Conservation (phyloP, 2,797 vertebrate genomes). For the Tauraco hartlaubi region DNA sequence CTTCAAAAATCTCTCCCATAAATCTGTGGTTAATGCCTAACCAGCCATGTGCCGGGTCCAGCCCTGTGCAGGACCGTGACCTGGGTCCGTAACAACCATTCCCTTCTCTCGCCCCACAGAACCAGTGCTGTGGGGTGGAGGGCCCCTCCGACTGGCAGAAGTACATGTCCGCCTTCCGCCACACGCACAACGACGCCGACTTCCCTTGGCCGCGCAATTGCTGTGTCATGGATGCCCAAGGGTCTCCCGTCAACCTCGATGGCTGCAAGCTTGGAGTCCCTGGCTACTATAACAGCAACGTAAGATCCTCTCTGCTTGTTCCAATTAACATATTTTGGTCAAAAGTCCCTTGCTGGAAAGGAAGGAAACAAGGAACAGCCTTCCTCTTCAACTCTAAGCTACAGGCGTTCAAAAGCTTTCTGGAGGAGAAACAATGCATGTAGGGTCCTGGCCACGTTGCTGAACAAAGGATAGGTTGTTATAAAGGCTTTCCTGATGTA, state of each 20-base stretch:
- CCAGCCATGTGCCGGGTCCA: background rate
- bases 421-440: background rate
- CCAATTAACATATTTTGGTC: background rate
- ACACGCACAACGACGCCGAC: conserved; percentile 60
- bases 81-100: background rate
- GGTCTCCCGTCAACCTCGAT: conserved; percentile 47
- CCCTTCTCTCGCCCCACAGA: conserved; percentile 45
- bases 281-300: conserved; percentile 76
- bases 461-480: background rate
- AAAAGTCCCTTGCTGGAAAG: background rate
- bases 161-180: conserved; percentile 77
- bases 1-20: background rate
- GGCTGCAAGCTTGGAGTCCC: conserved; percentile 83
- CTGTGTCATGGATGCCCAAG: conserved; percentile 72
- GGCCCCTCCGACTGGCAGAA: conserved; percentile 83
- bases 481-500: background rate
- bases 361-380: background rate
- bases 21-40: conserved; percentile 24
- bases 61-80: background rate
- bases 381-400: background rate
- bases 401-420: background rate
- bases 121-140: conserved; percentile 81
- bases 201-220: conserved; percentile 84
- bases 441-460: background rate
- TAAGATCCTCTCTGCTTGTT: conserved; percentile 37